Conservation (phyloP, 2,888 invertebrate species). For the Calliopum simillimum region DNA sequence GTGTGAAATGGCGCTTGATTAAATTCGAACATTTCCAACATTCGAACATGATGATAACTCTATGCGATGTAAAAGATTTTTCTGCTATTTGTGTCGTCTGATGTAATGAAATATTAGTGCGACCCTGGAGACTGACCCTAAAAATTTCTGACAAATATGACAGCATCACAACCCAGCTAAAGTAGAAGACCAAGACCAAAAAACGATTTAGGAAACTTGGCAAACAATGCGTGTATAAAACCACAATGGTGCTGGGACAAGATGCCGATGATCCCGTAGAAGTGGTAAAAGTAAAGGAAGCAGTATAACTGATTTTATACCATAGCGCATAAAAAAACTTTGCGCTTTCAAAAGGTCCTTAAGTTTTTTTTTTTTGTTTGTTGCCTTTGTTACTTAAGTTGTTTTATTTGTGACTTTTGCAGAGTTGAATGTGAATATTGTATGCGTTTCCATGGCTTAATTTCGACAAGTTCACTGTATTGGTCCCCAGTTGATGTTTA, state of each 20-base stretch:
- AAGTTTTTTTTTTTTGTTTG: no score
- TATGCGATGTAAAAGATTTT: background rate
- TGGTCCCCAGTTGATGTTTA: conserved; percentile 11
- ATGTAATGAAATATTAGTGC: conserved; percentile 34
- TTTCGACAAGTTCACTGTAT: conserved; percentile 8
- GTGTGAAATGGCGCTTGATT: conserved; percentile 6
- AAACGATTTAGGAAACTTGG: background rate
- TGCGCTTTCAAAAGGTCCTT: background rate
- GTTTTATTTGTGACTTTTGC: background rate
- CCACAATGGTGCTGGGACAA: no score
- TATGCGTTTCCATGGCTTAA: background rate
- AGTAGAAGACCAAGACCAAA: background rate
- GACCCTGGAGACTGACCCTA: conserved; percentile 31
- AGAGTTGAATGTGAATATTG: background rate
- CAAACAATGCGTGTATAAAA: background rate
- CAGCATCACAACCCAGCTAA: conserved; percentile 2
- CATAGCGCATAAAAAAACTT: background rate
- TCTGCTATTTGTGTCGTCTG: conserved; percentile 1
- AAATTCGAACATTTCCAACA: conserved; percentile 9
- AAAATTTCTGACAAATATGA: conserved; percentile 28
- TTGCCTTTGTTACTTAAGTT: no score
- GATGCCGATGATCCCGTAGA: background rate
- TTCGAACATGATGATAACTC: no score
- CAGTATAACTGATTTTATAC: background rate
- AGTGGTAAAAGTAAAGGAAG: background rate